Percentiles rank a stretch among this genome's conserved stretches.
Conservation (phyloP, 2,797 vertebrate genomes). For the Mallotus villosus region DNA sequence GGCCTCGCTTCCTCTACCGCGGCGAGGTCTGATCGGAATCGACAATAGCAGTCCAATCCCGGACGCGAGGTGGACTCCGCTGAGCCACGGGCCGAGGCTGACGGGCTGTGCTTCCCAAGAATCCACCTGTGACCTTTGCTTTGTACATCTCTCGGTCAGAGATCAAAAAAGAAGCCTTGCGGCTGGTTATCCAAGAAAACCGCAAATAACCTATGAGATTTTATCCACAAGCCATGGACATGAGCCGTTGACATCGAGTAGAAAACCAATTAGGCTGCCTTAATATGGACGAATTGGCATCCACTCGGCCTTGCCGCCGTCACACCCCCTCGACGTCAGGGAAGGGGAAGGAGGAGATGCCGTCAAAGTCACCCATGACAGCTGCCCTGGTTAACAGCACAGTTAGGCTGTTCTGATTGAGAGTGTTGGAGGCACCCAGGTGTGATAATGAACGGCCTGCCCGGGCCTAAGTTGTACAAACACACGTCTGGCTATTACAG, state of each 20-base stretch:
- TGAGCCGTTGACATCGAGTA: no score
- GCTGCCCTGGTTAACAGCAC: background rate
- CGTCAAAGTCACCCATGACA: conserved; percentile 3
- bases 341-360: background rate
- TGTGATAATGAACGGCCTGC: conserved; percentile 8
- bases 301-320: background rate
- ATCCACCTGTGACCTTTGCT: background rate
- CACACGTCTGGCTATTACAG: background rate
- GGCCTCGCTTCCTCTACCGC: conserved; percentile 15
- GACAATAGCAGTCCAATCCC: background rate
- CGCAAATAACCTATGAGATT: background rate
- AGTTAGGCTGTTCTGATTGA: conserved; percentile 2
- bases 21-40: conserved; percentile 24
- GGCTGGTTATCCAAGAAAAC: background rate
- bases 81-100: background rate
- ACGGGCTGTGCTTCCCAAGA: background rate
- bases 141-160: background rate
- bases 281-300: background rate
- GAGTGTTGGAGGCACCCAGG: conserved; percentile 12
- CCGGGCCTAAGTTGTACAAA: background rate
- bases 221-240: background rate
- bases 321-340: background rate
- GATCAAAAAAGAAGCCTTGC: background rate
- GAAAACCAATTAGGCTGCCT: background rate
- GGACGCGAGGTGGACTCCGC: background rate